Conservation (phyloP, 2,888 invertebrate species). For the Drosophila algonquin region DNA sequence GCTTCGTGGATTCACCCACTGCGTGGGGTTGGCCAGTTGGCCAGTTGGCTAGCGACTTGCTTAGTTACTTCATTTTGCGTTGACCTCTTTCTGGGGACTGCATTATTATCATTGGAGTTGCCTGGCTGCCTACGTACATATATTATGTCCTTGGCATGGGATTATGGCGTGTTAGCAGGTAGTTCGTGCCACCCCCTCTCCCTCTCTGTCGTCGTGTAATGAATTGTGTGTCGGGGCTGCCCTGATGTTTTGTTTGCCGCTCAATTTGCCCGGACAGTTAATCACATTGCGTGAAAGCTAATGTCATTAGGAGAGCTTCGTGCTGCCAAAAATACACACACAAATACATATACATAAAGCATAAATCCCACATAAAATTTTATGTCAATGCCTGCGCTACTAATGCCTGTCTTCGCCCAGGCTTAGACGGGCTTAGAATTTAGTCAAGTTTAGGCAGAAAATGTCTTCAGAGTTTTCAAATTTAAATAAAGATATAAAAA, state of each 20-base stretch:
- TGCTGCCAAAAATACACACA: slow-evolving; percentile 18
- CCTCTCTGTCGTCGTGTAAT: slow-evolving; percentile 46
- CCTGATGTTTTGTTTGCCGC: slow-evolving; percentile 39
- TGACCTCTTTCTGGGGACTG: slow-evolving; percentile 63
- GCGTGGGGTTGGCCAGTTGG: slow-evolving; percentile 3
- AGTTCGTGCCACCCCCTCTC: slow-evolving; percentile 52
- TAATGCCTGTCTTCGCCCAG: not conserved
- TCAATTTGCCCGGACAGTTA: slow-evolving; percentile 46
- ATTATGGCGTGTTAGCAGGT: slow-evolving; percentile 68
- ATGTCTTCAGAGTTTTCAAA: not conserved
- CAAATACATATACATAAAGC: slow-evolving; percentile 6
- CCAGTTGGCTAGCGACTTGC: slow-evolving; percentile 17
- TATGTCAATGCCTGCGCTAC: slow-evolving; percentile 7
- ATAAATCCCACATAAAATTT: slow-evolving; percentile 22
- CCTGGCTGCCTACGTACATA: slow-evolving; percentile 49
- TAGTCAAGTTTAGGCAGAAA: not conserved
- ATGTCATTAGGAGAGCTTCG: slow-evolving; percentile 42
- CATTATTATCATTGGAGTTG: slow-evolving; percentile 72
- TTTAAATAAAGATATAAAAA: not conserved
- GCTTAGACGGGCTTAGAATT: not conserved
- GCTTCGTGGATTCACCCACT: slow-evolving; percentile 29
- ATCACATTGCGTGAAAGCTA: slow-evolving; percentile 43
- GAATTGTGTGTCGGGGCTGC: slow-evolving; percentile 50
- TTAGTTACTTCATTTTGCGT: slow-evolving; percentile 66
- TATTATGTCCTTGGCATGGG: slow-evolving; percentile 63